These are phyloP conservation scores for Caenorhabditis inopinata DNA, from an alignment of 1,140 invertebrate genomes.

Conservation along the genomic window DNA sequence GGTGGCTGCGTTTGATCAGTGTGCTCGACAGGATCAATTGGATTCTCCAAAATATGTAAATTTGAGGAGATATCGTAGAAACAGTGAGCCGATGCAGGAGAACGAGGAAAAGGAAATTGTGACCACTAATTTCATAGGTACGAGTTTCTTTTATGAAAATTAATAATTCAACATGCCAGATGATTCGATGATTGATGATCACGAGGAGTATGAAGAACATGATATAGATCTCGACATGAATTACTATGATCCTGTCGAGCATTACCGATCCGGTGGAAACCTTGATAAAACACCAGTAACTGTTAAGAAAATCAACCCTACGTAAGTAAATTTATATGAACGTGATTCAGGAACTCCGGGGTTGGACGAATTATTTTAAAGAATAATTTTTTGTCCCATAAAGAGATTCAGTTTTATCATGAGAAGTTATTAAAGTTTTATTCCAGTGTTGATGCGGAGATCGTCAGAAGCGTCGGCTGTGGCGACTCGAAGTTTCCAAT, in stretches of 20 bases:
- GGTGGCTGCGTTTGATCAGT: background rate
- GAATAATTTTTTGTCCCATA: no score
- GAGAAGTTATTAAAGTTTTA: no score
- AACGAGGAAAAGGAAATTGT: conserved; percentile 8
- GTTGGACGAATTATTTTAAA: no score
- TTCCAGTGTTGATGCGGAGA: no score
- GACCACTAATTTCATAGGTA: background rate
- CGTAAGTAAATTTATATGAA: background rate
- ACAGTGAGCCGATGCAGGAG: conserved; percentile 6
- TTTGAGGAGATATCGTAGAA: background rate
- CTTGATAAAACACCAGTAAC: background rate
- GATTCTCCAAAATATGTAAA: background rate
- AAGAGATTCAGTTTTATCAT: no score
- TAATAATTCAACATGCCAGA: background rate
- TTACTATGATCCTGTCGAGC: background rate
- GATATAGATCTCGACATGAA: background rate
- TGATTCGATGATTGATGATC: conserved; percentile 8
- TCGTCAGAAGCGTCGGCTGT: no score
- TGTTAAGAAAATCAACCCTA: background rate
- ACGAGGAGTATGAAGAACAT: background rate
- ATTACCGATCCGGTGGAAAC: background rate
- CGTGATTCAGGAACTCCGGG: no score
- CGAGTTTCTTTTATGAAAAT: background rate
- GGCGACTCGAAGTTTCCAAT: no score
- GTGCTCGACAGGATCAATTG: background rate